Percentiles rank a stretch among this genome's conserved stretches.
These are phyloP conservation scores for Linyphia triangularis DNA, from an alignment of 2,888 invertebrate species.

Conservation along the genomic window DNA sequence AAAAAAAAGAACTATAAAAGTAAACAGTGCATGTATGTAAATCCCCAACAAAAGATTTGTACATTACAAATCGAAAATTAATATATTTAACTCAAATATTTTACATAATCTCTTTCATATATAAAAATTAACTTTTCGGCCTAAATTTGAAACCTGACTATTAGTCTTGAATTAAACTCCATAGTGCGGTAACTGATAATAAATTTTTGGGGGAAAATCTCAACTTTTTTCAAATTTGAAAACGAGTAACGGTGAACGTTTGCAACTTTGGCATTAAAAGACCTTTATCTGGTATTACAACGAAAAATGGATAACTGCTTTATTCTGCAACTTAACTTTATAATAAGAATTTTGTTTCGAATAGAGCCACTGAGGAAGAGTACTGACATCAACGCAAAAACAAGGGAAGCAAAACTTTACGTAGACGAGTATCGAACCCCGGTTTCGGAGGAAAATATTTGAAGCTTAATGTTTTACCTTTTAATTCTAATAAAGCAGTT, in stretches of 20 bases:
- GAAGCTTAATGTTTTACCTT: neutral
- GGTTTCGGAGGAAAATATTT: constrained; percentile 72
- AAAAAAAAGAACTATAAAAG: neutral
- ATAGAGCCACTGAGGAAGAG: constrained; percentile 63
- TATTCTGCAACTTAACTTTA: neutral
- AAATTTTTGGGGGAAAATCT: too few relatives aligned
- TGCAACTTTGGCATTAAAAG: neutral
- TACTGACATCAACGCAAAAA: constrained; percentile 29
- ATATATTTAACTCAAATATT: neutral
- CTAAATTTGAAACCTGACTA: neutral
- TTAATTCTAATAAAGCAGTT: constrained; percentile 36
- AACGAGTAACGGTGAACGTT: too few relatives aligned
- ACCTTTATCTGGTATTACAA: constrained; percentile 42
- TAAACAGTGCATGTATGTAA: constrained; percentile 37
- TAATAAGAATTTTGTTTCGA: neutral
- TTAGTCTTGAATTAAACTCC: neutral
- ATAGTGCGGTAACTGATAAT: constrained; percentile 13
- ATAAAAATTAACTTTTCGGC: neutral
- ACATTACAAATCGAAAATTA: neutral
- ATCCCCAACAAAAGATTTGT: constrained; percentile 23
- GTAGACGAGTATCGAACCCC: constrained; percentile 71
- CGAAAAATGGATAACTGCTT: constrained; percentile 61
- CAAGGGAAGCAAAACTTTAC: constrained; percentile 62
- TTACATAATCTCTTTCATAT: neutral
- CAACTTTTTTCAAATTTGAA: neutral